A percentile compares a stretch with the other conserved stretches of the same genome.
Conservation (phyloP, 2,113 vertebrate genomes). For the Poeciliopsis retropinna region DNA sequence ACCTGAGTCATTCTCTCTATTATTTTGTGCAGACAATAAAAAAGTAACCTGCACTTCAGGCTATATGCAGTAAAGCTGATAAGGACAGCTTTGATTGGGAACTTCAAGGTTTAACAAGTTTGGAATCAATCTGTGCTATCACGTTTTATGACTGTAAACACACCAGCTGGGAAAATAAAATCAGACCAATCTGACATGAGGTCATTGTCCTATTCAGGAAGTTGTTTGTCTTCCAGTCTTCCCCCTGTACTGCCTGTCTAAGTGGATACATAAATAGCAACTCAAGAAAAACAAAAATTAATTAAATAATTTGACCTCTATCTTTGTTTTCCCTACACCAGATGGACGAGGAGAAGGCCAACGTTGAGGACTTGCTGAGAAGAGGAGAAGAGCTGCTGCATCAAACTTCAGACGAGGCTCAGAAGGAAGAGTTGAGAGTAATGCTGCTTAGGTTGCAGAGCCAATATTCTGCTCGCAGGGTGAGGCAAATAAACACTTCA, state of each 20-base stretch:
- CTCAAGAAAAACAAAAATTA: too few relatives aligned
- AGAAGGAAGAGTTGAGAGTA: constrained; percentile 84
- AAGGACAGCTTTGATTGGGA: constrained; percentile 32
- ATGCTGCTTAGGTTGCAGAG: constrained; percentile 87
- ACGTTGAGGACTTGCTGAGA: constrained; percentile 87
- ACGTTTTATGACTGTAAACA: constrained; percentile 58
- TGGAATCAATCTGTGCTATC: constrained; percentile 57
- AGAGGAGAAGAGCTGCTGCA: constrained; percentile 88
- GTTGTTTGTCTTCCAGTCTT: constrained; percentile 1
- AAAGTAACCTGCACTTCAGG: neutral
- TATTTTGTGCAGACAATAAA: constrained; percentile 10
- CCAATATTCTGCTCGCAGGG: constrained; percentile 85
- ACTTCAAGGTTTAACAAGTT: constrained; percentile 43
- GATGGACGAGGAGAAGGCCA: constrained; percentile 89
- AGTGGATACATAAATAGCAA: neutral
- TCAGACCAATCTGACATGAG: constrained; percentile 49
- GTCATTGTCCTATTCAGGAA: constrained; percentile 38
- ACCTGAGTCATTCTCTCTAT: constrained; percentile 11
- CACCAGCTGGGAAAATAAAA: constrained; percentile 17
- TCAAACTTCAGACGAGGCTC: constrained; percentile 83
- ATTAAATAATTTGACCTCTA: constrained; percentile 8
- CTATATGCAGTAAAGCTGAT: constrained; percentile 34
- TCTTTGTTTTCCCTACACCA: constrained; percentile 53
- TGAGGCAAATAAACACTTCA: constrained; percentile 12
- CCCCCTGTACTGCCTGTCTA: neutral